Base-by-base conservation (phyloP, 2,113 vertebrate species). In the Zosterops japonicus region DNA sequence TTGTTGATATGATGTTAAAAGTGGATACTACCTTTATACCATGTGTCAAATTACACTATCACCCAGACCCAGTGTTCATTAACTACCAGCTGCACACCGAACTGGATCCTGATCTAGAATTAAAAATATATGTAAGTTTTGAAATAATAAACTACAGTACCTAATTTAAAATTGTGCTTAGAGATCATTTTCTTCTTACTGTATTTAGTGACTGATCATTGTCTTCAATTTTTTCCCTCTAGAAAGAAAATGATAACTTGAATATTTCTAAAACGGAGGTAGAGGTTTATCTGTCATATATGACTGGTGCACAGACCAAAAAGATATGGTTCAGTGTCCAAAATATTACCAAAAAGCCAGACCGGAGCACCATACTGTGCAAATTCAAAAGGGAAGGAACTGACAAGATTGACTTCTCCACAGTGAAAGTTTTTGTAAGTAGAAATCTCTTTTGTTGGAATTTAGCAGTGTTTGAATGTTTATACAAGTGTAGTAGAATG, bases 221-320 rank as follows among this genome's bases (percentile, higher is more conserved):
- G 7, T 80, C 68, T 88, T 76, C 14, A 4, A 22, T 89, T 77
- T 76, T 81, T 92, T 74, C 94, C 60, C 82, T 96, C 47, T 89
- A 99, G 99, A 99, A 99, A 99, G 98, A 96, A 87, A 97, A 96
- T 12, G 99, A 99, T 94, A 90, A 96, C n/a, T 97, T 99, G 95
- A 95, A 98, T 75, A 98, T 99, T 90, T 97, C 41, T 41, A 41
- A 22, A 39, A 83, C 63, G 4, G 99, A 99, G 72, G 71, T 99
- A 47, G 92, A 97, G 49, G 96, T 94, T 15, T 98, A 98, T n/a
- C 96, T 96, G 63, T 98, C 94, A 3, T 57, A 98, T 33, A 23
- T 90, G 70, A 76, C 22, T 41, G 87, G 88, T 21, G 90, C 93
- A 17, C 89, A 94, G 29, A 81, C 49, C 7, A 80, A 20, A 93